Percentiles rank a stretch among this genome's conserved stretches.
These are phyloP conservation scores for Cliona cf. orientalis DNA, from an alignment of 37 sponge, comb jelly and placozoan species.

Conservation along the genomic window DNA sequence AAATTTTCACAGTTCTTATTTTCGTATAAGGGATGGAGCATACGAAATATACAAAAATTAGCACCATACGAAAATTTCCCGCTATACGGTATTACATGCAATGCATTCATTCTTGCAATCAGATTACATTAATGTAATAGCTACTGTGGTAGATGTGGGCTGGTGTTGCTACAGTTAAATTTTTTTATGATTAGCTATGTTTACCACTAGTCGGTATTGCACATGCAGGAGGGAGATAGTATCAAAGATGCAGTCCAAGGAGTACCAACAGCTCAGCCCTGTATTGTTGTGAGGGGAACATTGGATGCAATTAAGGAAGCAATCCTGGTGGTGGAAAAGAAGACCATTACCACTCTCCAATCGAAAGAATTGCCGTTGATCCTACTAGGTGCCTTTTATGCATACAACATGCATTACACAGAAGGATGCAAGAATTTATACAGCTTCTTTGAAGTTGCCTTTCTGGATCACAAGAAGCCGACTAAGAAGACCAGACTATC, in stretches of 20 bases:
- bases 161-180: too few species aligned
- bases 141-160: too few species aligned
- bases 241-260: neutral
- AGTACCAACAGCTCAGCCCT: neutral
- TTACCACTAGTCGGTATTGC: too few species aligned
- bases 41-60: too few species aligned
- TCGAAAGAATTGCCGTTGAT: neutral
- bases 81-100: too few species aligned
- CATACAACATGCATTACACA: neutral
- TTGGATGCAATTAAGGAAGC: neutral
- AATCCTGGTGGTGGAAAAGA: neutral
- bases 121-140: too few species aligned
- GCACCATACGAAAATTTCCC: too few species aligned
- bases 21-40: too few species aligned
- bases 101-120: too few species aligned
- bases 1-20: too few species aligned
- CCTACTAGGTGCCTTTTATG: neutral
- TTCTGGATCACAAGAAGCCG: neutral
- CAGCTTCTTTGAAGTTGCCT: neutral
- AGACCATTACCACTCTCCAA: neutral
- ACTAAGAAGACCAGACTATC: neutral
- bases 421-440: neutral
- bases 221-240: slow-evolving; percentile 1
- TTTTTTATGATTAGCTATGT: too few species aligned
- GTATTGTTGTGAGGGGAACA: neutral